Base-by-base conservation (phyloP, 2,888 invertebrate species). In the Cacoxenus indagator region DNA sequence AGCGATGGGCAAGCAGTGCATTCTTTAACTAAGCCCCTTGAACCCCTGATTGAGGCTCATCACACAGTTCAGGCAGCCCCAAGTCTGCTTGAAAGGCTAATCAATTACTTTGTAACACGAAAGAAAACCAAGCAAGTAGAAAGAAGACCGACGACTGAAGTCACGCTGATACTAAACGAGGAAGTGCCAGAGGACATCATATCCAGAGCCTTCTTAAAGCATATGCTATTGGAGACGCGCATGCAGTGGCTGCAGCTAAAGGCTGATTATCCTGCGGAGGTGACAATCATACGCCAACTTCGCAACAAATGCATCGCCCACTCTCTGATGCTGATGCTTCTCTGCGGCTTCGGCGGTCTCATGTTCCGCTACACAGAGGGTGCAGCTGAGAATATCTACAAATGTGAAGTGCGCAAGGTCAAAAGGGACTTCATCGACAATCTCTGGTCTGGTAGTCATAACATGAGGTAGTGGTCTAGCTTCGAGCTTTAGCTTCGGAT, bases 351-450 rank as follows among this genome's bases (percentile, higher is more conserved):
- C 62, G 96, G 95, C 0, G 96, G 94, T 0, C 90, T 96, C 62
- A 89, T 94, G 78, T 96, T 96, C 81, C 93, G 94, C 73, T 92
- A 93, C 74, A 92, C 94, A 24, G 97, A 97, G 86, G 96, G 96
- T 2, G 92, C 93, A 1, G 93, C 95, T 78, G 96, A 97, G 84
- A 92, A 93, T 71, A 93, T 93, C 73, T 95, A 94, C 88, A 96
- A 96, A 88, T 95, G 95, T 84, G 94, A 95, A 8, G 94, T 96
- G 54, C 94, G 95, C 78, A 90, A 94, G 78, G 95, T 96, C 0
- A 95, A 96, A 84, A 90, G 96, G 4, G 94, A 95, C 86, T 95
- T 96, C 76, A 92, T 96, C 69, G 95, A 96, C 81, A 90, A 91
- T 71, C 90, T 97, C 51, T 96, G 96, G 95, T 90, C 91, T 65